Conservation (phyloP, 2,797 vertebrate genomes). For the Gambusia yucatana region DNA sequence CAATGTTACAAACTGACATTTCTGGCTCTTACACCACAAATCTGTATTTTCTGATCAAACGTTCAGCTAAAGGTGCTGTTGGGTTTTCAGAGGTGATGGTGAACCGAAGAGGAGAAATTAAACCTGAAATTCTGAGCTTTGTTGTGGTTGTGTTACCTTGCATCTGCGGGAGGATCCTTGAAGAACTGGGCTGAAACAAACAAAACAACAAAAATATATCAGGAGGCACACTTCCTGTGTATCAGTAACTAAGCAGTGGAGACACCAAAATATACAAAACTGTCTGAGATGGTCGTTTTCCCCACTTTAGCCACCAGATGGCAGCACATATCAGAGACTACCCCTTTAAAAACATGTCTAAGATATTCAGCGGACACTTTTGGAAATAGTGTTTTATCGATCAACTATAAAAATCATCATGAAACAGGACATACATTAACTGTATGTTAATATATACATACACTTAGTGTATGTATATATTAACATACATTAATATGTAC, state of each 20-base stretch:
- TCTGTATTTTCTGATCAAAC: background rate
- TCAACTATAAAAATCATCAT: background rate
- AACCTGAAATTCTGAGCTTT: background rate
- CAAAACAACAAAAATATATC: conserved; percentile 37
- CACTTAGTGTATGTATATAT: too few species aligned
- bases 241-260: background rate
- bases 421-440: background rate
- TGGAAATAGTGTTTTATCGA: background rate
- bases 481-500: too few species aligned
- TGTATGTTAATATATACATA: too few species aligned
- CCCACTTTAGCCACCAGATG: background rate
- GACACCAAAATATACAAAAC: background rate
- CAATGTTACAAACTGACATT: too few species aligned
- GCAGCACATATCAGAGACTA: background rate
- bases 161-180: conserved; percentile 82
- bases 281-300: background rate
- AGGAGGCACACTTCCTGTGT: background rate
- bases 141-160: conserved; percentile 78
- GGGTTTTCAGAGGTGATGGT: background rate
- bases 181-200: conserved; percentile 81
- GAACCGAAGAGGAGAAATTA: background rate
- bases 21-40: too few species aligned
- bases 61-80: background rate
- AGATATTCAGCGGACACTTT: background rate
- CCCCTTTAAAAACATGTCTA: background rate